Conservation (phyloP, 2,797 vertebrate genomes). For the Chiloscyllium punctatum region DNA sequence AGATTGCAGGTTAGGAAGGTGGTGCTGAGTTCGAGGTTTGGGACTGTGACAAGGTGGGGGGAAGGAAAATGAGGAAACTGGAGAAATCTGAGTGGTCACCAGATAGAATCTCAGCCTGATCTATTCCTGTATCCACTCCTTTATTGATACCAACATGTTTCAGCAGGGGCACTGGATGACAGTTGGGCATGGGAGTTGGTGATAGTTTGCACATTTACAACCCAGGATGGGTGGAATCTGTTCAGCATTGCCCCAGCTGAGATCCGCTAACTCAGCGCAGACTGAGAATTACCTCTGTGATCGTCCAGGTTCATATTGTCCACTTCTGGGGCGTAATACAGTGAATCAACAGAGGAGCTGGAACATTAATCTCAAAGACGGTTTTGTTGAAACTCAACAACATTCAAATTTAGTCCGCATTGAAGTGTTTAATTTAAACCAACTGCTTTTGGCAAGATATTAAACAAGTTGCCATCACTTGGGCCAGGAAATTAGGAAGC, state of each 20-base stretch:
- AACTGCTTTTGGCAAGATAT: neutral
- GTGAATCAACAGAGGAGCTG: neutral
- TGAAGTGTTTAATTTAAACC: neutral
- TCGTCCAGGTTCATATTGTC: neutral
- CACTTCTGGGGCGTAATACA: neutral
- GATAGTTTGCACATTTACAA: neutral
- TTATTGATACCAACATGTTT: neutral
- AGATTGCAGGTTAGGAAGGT: too few species aligned
- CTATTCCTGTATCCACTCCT: neutral
- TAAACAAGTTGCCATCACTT: neutral
- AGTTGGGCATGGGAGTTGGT: neutral
- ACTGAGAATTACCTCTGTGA: neutral
- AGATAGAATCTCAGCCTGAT: neutral
- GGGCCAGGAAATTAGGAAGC: neutral
- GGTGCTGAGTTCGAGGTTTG: too few species aligned
- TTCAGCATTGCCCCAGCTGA: neutral
- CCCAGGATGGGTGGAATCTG: neutral
- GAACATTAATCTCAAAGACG: neutral
- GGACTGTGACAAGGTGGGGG: too few species aligned
- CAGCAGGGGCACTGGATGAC: neutral
- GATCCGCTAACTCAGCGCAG: neutral
- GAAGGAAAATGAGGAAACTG: too few species aligned
- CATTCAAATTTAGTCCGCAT: neutral
- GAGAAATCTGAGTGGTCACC: neutral
- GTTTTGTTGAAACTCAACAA: neutral